A percentile compares a stretch with the other conserved stretches of the same genome.
phyloP scores from a whole-genome alignment of 2,113 vertebrate genomes.

The Clarias batrachus region DNA sequence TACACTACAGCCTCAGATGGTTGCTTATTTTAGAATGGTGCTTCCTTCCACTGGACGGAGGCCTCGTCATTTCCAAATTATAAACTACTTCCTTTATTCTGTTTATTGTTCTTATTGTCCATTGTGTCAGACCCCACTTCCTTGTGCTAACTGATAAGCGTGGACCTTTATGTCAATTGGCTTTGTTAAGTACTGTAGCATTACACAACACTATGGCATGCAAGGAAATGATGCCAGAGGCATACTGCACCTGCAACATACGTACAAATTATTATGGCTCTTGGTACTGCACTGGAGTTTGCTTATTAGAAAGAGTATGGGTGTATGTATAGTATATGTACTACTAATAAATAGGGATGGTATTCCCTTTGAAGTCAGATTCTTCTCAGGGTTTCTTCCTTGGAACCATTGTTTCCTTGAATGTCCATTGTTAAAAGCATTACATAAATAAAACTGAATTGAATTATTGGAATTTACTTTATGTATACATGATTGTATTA shows the following conservation, averaged over 20 bases:
- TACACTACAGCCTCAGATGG: constrained; percentile 42
- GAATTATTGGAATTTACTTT: not conserved
- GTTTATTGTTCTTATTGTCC: constrained; percentile 56
- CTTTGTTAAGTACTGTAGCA: constrained; percentile 42
- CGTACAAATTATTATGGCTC: not conserved
- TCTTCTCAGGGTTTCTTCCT: not conserved
- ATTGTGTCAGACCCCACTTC: constrained; percentile 66
- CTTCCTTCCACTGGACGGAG: not conserved
- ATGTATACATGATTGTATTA: not conserved
- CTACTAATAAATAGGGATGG: not conserved
- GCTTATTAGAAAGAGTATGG: not conserved
- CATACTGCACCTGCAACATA: constrained; percentile 24
- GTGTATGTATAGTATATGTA: not conserved
- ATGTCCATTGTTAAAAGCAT: not conserved
- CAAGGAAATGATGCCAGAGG: constrained; percentile 4
- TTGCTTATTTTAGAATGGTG: constrained; percentile 1
- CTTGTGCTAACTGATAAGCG: constrained; percentile 49
- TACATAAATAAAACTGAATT: not conserved
- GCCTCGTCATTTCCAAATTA: not conserved
- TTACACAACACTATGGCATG: not conserved
- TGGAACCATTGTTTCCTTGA: not conserved
- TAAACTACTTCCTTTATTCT: constrained; percentile 24
- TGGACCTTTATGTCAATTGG: constrained; percentile 37
- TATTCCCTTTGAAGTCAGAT: not conserved
- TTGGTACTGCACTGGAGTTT: not conserved